Base-by-base conservation (phyloP, 2,888 invertebrate genomes). In the Danaus chrysippus region DNA sequence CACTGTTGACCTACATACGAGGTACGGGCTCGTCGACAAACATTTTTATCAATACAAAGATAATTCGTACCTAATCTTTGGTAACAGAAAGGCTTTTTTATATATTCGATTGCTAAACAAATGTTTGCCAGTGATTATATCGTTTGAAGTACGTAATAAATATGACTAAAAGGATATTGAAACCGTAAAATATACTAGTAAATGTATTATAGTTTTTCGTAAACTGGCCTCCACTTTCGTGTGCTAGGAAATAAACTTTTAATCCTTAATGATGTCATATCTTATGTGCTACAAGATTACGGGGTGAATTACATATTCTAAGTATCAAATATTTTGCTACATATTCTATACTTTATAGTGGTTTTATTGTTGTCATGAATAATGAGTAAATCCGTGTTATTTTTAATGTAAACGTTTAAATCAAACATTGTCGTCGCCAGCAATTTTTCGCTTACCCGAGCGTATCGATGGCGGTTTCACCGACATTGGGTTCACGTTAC, bases 401-500 rank as follows among this genome's bases (percentile, higher is more conserved):
- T 13, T 49, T 49, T 46, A 78, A 81, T 79, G 77, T 64, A 80
- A 82, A 84, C 84, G 78, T 76, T 74, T 76, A 71, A 76, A 76
- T 72, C 75, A 76, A 76, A 76, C 70, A 77, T 65, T 67, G 66
- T 73, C 82, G 84, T 85, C 82, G 81, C 78, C 80, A 83, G 77
- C 84, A 82, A 86, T 86, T 81, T 87, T 86, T 78, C 83, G 87
- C 82, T 83, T 82, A 74, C 76, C 72, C 73, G 78, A 85, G 82
- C 87, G 82, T 83, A 76, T 65, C 84, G 71, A 71, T 70, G 71
- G 79, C 78, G 78, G 78, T 87, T 87, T 86, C 87, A 82, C 85
- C 81, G 83, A 77, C 87, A 88, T 89, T 88, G 87, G 83, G 70
- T 79, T 76, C 74, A 71, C 77, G 76, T 87, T 89, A 87, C 86